Evolutionary conservation across 2,888 invertebrate species (phyloP), one percentile per base, ranked within the genome.

Genomic region (Cephus pulcher): DNA sequence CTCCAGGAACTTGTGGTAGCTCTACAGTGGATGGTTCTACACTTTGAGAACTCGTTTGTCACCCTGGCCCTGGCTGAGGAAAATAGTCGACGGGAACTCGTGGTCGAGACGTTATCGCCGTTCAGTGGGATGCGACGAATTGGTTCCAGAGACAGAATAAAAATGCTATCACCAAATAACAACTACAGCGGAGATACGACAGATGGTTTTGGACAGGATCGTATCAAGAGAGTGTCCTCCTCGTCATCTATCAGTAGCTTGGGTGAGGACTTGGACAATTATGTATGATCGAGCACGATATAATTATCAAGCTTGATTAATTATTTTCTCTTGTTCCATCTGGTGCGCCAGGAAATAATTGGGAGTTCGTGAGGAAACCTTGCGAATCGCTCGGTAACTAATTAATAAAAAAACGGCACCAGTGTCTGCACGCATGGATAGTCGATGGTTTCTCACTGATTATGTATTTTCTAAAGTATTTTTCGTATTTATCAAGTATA

Each of bases 41-140:
- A 96, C 75, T 98, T 97, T 92, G 98, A 98, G 92, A 96, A 96
- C 84, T 95, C 96, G 77, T 98, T 98, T 91, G 94, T 97, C 34
- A 95, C 95, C 0, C 95, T 97, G 0, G 93, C 92, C 32, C 86
- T 92, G 75, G 93, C 95, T 71, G 95, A 96, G 88, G 95, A 90
- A 86, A 90, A 92, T 86, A 89, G 92, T 83, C 86, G 92, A 84
- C 89, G 91, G 84, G 91, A 92, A 81, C 84, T 90, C 79, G 87
- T 91, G 37, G 87, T 92, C 77, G 92, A 90, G 82, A 92, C 88
- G 56, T 84, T 90, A 74, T 91, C 86, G 11, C 90, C 91, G 3
- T 90, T 89, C 56, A 89, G 89, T 78, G 92, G 92, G 68, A 91
- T 92, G 90, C 86, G 91, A 73, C 87, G 92, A 70, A 92, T 92